phyloP scores from a whole-genome alignment of 2,797 vertebrate genomes.

The Pangasius larnaudii region DNA sequence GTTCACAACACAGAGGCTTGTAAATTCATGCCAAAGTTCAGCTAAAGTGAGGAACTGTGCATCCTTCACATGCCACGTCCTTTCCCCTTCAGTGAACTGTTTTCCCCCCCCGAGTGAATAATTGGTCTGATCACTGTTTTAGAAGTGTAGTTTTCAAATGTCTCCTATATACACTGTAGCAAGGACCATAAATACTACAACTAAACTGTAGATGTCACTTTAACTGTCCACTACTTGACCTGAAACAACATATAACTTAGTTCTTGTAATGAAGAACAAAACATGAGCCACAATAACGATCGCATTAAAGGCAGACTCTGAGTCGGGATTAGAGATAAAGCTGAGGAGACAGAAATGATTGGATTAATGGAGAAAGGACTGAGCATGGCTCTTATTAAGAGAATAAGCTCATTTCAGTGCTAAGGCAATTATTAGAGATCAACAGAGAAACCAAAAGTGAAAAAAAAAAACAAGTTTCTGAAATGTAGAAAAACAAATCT shows the following conservation, averaged over 20 bases:
- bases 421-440: conserved; percentile 57
- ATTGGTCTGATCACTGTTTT: background rate
- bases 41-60: too few species aligned
- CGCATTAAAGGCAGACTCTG: background rate
- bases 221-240: background rate
- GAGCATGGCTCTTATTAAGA: conserved; percentile 58
- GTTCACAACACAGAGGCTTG: background rate
- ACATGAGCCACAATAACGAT: too few species aligned
- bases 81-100: background rate
- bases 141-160: background rate
- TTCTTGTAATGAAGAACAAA: background rate
- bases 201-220: background rate
- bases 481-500: background rate
- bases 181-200: background rate
- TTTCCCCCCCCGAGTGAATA: background rate
- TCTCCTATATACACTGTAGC: background rate
- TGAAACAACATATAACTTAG: background rate
- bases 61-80: background rate
- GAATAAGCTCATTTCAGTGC: conserved; percentile 59
- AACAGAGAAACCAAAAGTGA: background rate
- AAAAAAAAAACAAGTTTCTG: background rate
- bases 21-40: background rate
- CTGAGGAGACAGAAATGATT: conserved; percentile 49
- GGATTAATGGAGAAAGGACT: conserved; percentile 62
- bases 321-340: conserved; percentile 21